Conservation (phyloP, 37 sponge, comb jelly and placozoan species). For the Beroe forskalii region DNA sequence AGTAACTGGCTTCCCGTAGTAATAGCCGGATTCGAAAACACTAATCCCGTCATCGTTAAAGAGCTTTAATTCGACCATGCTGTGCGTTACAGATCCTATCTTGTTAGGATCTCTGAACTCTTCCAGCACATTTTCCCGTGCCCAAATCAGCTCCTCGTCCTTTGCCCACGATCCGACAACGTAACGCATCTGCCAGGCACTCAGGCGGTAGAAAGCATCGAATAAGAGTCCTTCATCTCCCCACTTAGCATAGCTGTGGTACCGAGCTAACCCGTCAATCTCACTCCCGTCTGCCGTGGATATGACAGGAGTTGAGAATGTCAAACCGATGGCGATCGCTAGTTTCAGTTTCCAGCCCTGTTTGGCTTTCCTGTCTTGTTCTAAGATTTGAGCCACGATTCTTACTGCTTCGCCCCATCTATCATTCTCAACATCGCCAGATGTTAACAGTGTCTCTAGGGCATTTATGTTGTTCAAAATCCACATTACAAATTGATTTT, state of each 20-base stretch:
- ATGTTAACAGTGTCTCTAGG: not conserved
- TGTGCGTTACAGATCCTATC: constrained; percentile 41
- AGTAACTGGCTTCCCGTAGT: constrained; percentile 24
- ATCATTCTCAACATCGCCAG: constrained; percentile 6
- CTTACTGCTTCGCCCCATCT: not conserved
- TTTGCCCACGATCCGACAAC: constrained; percentile 48
- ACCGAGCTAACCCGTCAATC: not conserved
- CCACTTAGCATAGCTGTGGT: constrained; percentile 20
- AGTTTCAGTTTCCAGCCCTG: not conserved
- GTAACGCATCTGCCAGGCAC: constrained; percentile 25
- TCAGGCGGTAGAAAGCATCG: not conserved
- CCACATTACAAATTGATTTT: not conserved
- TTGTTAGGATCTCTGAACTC: not conserved
- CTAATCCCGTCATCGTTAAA: not conserved
- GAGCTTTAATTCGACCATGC: constrained; percentile 22
- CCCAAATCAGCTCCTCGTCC: constrained; percentile 36
- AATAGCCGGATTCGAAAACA: not conserved
- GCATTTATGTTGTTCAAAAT: not conserved
- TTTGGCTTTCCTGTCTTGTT: not conserved
- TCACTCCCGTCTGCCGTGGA: constrained; percentile 9
- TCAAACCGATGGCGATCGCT: not conserved
- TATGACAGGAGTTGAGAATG: not conserved
- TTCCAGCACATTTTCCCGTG: not conserved
- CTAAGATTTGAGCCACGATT: not conserved
- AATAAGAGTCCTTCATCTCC: not conserved